phyloP scores from a whole-genome alignment of 2,797 vertebrate species.

The Microctenopoma lineatum region DNA sequence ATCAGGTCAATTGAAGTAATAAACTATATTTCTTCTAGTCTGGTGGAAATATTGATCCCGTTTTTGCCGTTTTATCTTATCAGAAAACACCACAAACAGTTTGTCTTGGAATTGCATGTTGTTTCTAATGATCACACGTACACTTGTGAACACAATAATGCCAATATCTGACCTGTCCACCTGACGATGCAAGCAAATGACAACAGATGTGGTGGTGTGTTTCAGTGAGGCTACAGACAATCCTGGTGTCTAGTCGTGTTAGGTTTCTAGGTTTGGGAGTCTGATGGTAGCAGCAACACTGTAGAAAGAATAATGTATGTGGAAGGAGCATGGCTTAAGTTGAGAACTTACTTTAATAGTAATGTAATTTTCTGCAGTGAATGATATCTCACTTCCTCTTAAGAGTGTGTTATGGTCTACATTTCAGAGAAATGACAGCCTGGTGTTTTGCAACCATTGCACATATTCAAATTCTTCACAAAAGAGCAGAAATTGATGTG shows the following conservation, averaged over 20 bases:
- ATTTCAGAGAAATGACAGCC: slow-evolving; percentile 55
- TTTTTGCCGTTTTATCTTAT: not conserved
- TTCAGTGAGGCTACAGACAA: slow-evolving; percentile 32
- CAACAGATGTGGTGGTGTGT: slow-evolving; percentile 1
- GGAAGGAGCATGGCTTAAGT: slow-evolving; percentile 21
- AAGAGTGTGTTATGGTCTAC: slow-evolving; percentile 3
- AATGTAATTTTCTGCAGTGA: slow-evolving; percentile 34
- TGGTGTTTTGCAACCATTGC: slow-evolving; percentile 48
- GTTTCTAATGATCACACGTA: not conserved
- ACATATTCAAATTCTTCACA: slow-evolving; percentile 46
- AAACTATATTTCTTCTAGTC: not conserved
- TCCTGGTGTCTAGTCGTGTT: slow-evolving; percentile 21
- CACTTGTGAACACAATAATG: not conserved
- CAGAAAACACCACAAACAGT: not conserved
- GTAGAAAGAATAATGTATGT: not conserved
- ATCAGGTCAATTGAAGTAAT: not conserved
- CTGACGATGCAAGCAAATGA: not conserved
- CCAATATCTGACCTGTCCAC: not conserved
- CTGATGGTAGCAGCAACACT: not conserved
- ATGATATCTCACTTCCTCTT: slow-evolving; percentile 49
- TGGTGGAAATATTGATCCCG: not conserved
- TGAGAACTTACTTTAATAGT: slow-evolving; percentile 38
- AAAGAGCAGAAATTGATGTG: slow-evolving; percentile 48
- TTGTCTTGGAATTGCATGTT: not conserved
- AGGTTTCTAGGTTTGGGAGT: not conserved